phyloP scores from a whole-genome alignment of 2,113 vertebrate genomes.

The Accipiter virgatus region DNA sequence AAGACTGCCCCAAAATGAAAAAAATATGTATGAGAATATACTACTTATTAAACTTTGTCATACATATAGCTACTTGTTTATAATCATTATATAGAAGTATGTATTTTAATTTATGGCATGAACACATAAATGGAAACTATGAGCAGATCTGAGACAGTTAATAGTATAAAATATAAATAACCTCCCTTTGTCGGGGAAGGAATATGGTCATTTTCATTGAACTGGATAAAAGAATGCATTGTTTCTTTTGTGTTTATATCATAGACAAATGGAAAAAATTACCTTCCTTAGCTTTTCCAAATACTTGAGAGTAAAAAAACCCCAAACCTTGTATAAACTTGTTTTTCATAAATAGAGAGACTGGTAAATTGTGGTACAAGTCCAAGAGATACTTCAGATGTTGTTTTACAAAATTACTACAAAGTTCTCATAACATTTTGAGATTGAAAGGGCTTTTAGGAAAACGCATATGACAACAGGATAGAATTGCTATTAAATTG shows the following conservation, averaged over 20 bases:
- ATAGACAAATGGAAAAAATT: neutral
- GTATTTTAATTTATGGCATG: neutral
- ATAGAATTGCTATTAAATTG: neutral
- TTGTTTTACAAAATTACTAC: neutral
- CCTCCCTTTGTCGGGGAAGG: neutral
- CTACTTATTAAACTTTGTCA: neutral
- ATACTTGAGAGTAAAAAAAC: neutral
- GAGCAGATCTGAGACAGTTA: neutral
- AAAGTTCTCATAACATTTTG: neutral
- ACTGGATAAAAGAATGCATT: neutral
- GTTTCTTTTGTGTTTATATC: neutral
- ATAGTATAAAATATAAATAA: neutral
- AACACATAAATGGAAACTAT: neutral
- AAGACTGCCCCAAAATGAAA: neutral
- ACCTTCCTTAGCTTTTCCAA: neutral
- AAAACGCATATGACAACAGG: neutral
- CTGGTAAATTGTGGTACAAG: neutral
- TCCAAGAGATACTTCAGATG: neutral
- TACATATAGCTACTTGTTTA: neutral
- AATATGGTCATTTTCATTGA: neutral
- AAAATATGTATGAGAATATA: neutral
- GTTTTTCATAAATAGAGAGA: neutral
- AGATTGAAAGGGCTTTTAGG: neutral
- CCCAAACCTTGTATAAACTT: neutral
- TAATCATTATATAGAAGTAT: neutral